phyloP scores from a whole-genome alignment of 2,888 invertebrate genomes.

The Pherbina coryleti region DNA sequence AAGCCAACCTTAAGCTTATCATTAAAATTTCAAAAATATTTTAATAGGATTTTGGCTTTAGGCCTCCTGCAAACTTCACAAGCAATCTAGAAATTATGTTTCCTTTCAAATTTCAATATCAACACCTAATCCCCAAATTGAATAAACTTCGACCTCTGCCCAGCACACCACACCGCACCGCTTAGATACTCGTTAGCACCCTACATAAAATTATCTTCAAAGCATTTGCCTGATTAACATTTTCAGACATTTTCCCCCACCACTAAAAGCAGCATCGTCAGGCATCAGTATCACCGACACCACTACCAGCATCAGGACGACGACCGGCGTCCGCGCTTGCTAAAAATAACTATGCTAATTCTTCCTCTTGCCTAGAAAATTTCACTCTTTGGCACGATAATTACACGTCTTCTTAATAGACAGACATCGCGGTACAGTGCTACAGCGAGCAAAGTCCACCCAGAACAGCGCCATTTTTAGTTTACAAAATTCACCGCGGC shows the following conservation, averaged over 20 bases:
- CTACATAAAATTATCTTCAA: neutral
- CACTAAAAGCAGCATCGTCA: no score
- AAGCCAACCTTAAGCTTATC: neutral
- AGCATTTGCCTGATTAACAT: neutral
- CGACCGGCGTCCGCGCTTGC: neutral
- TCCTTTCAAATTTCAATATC: slow-evolving; percentile 10
- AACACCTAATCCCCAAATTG: slow-evolving; percentile 26
- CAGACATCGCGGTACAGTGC: slow-evolving; percentile 16
- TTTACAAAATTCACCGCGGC: neutral
- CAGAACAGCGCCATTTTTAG: slow-evolving; percentile 17
- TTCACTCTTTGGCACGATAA: slow-evolving; percentile 33
- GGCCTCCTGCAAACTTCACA: neutral
- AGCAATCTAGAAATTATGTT: neutral
- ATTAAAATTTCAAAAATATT: neutral
- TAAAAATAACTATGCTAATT: slow-evolving; percentile 40
- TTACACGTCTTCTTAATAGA: slow-evolving; percentile 37
- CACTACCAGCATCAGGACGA: neutral
- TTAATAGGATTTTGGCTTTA: neutral
- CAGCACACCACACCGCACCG: neutral
- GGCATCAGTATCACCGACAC: neutral
- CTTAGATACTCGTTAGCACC: neutral
- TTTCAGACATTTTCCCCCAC: no score
- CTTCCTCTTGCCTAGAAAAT: slow-evolving; percentile 15
- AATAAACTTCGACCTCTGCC: slow-evolving; percentile 6
- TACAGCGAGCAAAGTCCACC: slow-evolving; percentile 33